phyloP scores from a whole-genome alignment of 2,888 invertebrate genomes.

The Xanthorhoe spadicearia region DNA sequence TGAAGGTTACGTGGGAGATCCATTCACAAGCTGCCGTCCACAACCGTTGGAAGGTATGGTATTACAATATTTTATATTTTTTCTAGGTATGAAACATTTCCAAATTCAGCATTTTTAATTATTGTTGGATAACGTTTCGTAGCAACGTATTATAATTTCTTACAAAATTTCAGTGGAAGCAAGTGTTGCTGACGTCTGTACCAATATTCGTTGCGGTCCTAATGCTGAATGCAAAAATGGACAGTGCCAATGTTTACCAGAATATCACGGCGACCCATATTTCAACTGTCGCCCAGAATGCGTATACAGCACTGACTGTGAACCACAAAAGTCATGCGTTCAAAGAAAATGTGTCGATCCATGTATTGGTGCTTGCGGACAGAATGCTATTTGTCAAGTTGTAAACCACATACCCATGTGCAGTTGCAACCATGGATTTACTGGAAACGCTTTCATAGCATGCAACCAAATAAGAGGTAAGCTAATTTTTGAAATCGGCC shows the following conservation, averaged over 20 bases:
- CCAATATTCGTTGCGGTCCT: constrained; percentile 88
- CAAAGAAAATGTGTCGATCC: constrained; percentile 91
- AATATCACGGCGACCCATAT: constrained; percentile 91
- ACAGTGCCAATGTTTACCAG: constrained; percentile 88
- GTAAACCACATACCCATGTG: constrained; percentile 89
- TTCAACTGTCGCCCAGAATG: constrained; percentile 92
- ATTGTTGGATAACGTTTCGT: background rate
- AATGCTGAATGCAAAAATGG: constrained; percentile 88
- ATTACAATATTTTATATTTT: background rate
- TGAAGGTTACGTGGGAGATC: constrained; percentile 90
- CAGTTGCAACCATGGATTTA: constrained; percentile 86
- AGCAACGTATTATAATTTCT: background rate
- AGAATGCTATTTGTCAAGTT: constrained; percentile 85
- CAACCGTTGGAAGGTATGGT: constrained; percentile 82
- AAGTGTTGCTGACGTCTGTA: constrained; percentile 85
- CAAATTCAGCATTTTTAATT: no score
- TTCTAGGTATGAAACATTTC: no score
- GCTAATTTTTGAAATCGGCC: constrained; percentile 70
- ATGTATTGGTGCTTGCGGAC: constrained; percentile 89
- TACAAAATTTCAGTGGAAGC: constrained; percentile 63
- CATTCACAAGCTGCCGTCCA: constrained; percentile 86
- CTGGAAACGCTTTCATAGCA: constrained; percentile 83
- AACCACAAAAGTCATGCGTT: constrained; percentile 88
- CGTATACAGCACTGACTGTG: constrained; percentile 90
- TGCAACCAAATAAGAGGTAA: constrained; percentile 86